These are phyloP conservation scores for Campoplex capitator DNA, from an alignment of 2,888 invertebrate genomes.

Conservation along the genomic window DNA sequence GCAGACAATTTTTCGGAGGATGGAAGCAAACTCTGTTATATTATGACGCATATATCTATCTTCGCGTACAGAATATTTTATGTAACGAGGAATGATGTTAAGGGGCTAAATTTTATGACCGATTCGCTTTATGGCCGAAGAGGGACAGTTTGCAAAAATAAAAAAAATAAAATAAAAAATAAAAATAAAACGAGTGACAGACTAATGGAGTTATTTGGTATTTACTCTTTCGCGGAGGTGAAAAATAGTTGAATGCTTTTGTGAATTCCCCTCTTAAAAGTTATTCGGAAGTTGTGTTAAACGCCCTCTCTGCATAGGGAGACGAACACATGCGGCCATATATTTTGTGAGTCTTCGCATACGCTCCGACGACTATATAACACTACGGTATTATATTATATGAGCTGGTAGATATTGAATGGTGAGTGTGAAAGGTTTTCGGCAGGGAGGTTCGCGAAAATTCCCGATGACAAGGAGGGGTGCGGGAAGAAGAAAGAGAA, in stretches of 20 bases:
- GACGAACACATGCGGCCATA: neutral
- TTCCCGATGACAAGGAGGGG: constrained; percentile 52
- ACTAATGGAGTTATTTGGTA: neutral
- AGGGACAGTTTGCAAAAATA: neutral
- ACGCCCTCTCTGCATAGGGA: neutral
- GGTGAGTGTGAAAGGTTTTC: constrained; percentile 55
- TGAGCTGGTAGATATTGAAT: constrained; percentile 52
- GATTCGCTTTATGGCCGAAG: neutral
- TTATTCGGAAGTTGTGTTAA: neutral
- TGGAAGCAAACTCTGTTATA: neutral
- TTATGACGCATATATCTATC: neutral
- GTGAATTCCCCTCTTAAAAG: neutral
- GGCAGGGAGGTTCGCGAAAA: constrained; percentile 30
- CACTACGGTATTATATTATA: constrained; percentile 43
- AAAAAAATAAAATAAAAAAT: too few relatives aligned
- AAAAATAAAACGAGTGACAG: neutral
- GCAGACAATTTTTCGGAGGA: constrained; percentile 8
- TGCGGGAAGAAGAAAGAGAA: constrained; percentile 44
- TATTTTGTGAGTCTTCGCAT: constrained; percentile 1
- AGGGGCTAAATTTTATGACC: neutral
- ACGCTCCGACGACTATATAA: constrained; percentile 20
- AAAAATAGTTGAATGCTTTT: constrained; percentile 5
- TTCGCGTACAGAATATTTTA: neutral
- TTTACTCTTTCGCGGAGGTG: neutral
- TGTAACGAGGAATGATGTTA: neutral